Evolutionary conservation across 1,140 invertebrate species (phyloP), one percentile per base, ranked within the genome.

Genomic region (Lysiphlebus fabarum): DNA sequence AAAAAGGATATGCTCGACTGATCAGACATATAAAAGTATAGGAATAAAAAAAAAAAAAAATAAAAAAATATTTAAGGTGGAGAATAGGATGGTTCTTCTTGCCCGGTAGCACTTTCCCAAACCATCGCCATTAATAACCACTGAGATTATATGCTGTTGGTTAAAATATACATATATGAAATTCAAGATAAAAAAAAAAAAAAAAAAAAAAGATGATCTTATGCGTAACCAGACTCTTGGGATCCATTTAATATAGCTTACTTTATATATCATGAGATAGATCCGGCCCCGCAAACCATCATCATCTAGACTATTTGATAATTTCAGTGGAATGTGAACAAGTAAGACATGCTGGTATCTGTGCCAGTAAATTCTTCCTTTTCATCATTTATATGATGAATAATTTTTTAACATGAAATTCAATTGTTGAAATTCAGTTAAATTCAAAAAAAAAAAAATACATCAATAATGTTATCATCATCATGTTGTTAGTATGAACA

Each of bases 81-180:
- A 50, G 43, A 36, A 34, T 5, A 14, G 34, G 40, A 50, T 50
- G 58, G 50, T 59, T 38, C n/a, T 42, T 59, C 43, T 26, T 59
- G 58, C 58, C 58, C 58, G 58, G 58, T 59, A 59, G 58, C 58
- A 59, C 37, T 59, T 59, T 59, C 58, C 58, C 58, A 59, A 59
- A 59, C 58, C 50, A 53, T 59, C 58, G 58, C 58, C 58, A 59
- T 59, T 59, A 59, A 59, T 59, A 59, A 59, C 58, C 42, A 53
- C 50, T 11, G 50, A 59, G 58, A 59, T 59, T 59, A 59, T 59
- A 59, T 42, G 43, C 58, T 59, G 58, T 43, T 59, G 34, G 34
- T 10, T n/a, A 36, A 14, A 36, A 37, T 38, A 36, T 51, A 36
- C 34, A 33, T 49, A 49, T 49, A 8, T 6, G 26, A 6, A 40